Evolutionary conservation across 2,113 vertebrate species (phyloP), one percentile per base, ranked within the genome.

Genomic region (Phasianus colchicus): DNA sequence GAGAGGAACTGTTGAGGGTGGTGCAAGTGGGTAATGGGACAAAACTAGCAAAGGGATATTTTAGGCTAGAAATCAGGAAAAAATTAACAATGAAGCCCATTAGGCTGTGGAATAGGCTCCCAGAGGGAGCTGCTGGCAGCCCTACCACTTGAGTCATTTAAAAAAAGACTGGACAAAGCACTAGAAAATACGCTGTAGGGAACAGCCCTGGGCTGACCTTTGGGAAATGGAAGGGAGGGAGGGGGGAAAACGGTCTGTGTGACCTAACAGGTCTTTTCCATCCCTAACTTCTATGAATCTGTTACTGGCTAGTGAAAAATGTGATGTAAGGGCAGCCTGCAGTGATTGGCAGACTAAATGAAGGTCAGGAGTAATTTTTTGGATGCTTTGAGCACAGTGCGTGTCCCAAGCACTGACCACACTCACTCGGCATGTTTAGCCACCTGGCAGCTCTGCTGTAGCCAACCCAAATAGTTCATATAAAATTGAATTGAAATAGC

Each of bases 401-500:
- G 3, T 92, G 90, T 96, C 95, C 96, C 95, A 97, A 91, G 93
- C 75, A 73, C 95, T 97, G 96, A 97, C 96, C 91, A 88, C 97
- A 96, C 95, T 95, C 90, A 89, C 80, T 96, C 88, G 95, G 93
- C 96, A 96, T 96, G 96, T 97, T 97, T 97, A 97, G 96, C 95
- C 97, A 97, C 97, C 97, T 97, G 96, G 97, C 96, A 96, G 97
- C 82, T 79, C 70, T 15, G 0, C 91, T 87, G 64, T 61, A 96
- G 97, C 97, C 97, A 97, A 97, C 77, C 87, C 92, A 97, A 97
- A 97, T 95, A 97, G 86, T 96, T 95, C 96, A 74, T 90, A 90
- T 93, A 94, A 96, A 96, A 95, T 22, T 93, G 92, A 96, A 96
- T 80, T 7, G 65, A 95, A 97, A 97, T 92, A 96, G 96, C 95